Base-by-base conservation (phyloP, 2,888 invertebrate species). In the Tanypteryx hageni region DNA sequence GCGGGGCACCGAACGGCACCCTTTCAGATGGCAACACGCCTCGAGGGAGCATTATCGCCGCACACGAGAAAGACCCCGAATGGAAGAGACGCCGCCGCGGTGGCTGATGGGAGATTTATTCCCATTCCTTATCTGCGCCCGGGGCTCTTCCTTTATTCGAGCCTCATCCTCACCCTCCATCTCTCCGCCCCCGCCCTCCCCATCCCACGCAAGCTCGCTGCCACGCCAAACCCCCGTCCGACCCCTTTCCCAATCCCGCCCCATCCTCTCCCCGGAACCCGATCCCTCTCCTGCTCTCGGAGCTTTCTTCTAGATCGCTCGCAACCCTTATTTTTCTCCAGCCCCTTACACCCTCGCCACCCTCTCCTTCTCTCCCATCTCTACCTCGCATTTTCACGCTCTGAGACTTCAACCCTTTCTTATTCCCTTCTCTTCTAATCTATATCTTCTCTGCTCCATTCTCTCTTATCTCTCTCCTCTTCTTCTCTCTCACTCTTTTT, bases 21-120 rank as follows among this genome's bases (percentile, higher is more conserved):
- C 86, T 86, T 86, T 89, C 89, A 89, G 89, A 61, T 61, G 86
- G 89, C 89, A 89, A 64, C 89, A 89, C 89, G 89, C 89, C 89
- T 89, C 89, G 61, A n/a, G 89, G 89, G 89, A 89, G 64, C 89
- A 89, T 89, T 89, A 89, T 89, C 89, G 89, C 89, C 64, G 89
- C 89, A 89, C 89, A 89, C 61, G 89, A 89, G 89, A 89, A 64
- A 61, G 61, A 68, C n/a, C 89, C 89, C 64, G 68, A 89, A 68
- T 64, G 86, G 61, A 86, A 86, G 89, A 89, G 64, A 61, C 89
- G 61, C 86, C 86, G 59, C 86, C 86, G 86, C 86, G 86, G 86
- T 86, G 86, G 86, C 86, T 86, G 89, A 89, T 89, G 89, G 89
- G 64, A 89, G 89, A 89, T 89, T 89, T 89, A 89, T 89, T 89